A percentile compares a stretch with the other conserved stretches of the same genome.
Evolutionary conservation across 2,797 vertebrate species (phyloP).

Genomic region (Hoplostethus atlanticus): DNA sequence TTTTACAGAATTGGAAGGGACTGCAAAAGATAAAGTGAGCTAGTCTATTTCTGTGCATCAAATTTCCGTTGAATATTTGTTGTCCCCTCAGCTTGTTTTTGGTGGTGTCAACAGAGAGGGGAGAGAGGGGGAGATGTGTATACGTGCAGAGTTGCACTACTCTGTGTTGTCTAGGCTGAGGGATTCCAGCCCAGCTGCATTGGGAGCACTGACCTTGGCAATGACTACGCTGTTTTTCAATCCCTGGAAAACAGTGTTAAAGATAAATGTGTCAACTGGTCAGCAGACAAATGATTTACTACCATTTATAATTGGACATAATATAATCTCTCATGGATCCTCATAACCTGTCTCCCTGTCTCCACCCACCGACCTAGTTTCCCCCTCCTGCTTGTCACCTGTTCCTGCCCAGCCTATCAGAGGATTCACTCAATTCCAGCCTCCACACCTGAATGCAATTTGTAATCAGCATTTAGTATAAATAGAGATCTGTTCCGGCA

Average conservation of each 20-base stretch:
- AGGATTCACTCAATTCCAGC: too few relatives aligned
- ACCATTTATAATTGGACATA: slow-evolving; percentile 26
- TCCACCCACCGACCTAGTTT: too few relatives aligned
- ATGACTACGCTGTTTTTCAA: slow-evolving; percentile 67
- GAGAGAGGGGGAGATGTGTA: slow-evolving; percentile 49
- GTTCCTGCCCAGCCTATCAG: too few relatives aligned
- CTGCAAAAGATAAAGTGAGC: slow-evolving; percentile 14
- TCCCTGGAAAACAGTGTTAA: slow-evolving; percentile 61
- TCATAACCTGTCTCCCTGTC: too few relatives aligned
- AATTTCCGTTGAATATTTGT: slow-evolving; percentile 46
- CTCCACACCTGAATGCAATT: too few relatives aligned
- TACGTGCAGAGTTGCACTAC: slow-evolving; percentile 79
- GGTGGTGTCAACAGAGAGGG: slow-evolving; percentile 70
- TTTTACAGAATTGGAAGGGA: background rate
- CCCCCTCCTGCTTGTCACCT: too few relatives aligned
- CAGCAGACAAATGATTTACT: slow-evolving; percentile 48
- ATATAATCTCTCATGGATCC: background rate
- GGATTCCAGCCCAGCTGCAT: slow-evolving; percentile 79
- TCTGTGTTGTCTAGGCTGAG: slow-evolving; percentile 71
- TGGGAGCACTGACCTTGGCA: slow-evolving; percentile 81
- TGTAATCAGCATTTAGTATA: too few relatives aligned
- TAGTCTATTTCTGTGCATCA: slow-evolving; percentile 11
- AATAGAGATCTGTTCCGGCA: too few relatives aligned
- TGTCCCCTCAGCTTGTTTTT: slow-evolving; percentile 46
- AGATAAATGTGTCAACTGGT: slow-evolving; percentile 56